Evolutionary conservation across 2,797 vertebrate species (phyloP).

Genomic region (Fringilla coelebs): DNA sequence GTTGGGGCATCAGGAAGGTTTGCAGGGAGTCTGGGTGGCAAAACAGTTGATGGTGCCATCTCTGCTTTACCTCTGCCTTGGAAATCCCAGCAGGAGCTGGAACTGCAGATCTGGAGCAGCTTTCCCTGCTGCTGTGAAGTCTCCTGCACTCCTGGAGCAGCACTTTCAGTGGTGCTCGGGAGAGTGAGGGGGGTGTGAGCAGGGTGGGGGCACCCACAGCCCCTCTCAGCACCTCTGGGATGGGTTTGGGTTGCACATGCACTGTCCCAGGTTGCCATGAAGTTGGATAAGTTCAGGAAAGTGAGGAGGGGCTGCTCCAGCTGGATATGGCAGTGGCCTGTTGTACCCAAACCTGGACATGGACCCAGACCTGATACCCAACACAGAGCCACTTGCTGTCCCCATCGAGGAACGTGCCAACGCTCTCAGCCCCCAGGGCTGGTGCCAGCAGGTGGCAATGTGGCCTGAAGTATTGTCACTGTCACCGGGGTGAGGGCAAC

Average conservation of each 20-base stretch:
- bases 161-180: background rate
- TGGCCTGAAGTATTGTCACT: background rate
- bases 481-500: accelerated
- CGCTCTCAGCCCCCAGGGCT: background rate
- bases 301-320: background rate
- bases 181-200: background rate
- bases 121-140: background rate
- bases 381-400: background rate
- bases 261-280: background rate
- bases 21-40: background rate
- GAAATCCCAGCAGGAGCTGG: background rate
- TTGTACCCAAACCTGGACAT: background rate
- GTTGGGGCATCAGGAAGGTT: background rate
- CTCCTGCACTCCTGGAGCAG: background rate
- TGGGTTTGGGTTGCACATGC: background rate
- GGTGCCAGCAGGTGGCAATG: slow-evolving; percentile 41
- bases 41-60: background rate
- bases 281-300: background rate
- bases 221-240: background rate
- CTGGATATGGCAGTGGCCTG: background rate
- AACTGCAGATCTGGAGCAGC: background rate
- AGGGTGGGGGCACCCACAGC: background rate
- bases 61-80: background rate
- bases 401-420: background rate
- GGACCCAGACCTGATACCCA: no score